Evolutionary conservation across 2,797 vertebrate species (phyloP).

Genomic region (Rhadinocentrus ornatus): DNA sequence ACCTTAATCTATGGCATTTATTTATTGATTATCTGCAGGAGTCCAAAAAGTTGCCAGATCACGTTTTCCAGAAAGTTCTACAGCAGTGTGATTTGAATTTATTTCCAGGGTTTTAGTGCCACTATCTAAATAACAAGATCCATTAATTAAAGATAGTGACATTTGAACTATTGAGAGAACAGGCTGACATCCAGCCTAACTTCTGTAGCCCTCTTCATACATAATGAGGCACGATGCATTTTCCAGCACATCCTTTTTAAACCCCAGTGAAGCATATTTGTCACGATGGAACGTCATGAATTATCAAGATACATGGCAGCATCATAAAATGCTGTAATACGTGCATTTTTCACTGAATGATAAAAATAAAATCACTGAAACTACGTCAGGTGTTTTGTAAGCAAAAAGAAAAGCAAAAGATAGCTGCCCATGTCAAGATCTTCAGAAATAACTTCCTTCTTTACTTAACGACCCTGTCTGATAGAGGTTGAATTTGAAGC

Average conservation of each 20-base stretch:
- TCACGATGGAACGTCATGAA: conserved; percentile 1
- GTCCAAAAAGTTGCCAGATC: not conserved
- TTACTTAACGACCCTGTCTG: conserved; percentile 10
- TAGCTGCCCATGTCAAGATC: not conserved
- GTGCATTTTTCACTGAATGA: not conserved
- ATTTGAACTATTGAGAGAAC: conserved; percentile 58
- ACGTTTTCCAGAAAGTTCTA: not conserved
- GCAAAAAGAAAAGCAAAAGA: not conserved
- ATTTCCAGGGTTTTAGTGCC: conserved; percentile 18
- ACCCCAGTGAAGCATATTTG: conserved; percentile 9
- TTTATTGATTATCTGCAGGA: not conserved
- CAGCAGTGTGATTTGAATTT: conserved; percentile 22
- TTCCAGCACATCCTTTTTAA: conserved; percentile 14
- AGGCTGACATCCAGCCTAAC: conserved; percentile 41
- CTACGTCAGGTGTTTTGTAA: not conserved
- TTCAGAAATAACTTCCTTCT: conserved; percentile 17
- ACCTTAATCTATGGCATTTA: not conserved
- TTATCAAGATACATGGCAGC: not conserved
- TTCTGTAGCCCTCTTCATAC: conserved; percentile 31
- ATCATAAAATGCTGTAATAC: not conserved
- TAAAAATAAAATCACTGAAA: not conserved
- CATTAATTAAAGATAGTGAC: conserved; percentile 49
- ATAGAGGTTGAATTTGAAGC: conserved; percentile 17
- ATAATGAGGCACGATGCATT: conserved; percentile 42
- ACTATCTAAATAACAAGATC: conserved; percentile 24